Conservation (phyloP, 2,113 vertebrate species). For the Pica pica region DNA sequence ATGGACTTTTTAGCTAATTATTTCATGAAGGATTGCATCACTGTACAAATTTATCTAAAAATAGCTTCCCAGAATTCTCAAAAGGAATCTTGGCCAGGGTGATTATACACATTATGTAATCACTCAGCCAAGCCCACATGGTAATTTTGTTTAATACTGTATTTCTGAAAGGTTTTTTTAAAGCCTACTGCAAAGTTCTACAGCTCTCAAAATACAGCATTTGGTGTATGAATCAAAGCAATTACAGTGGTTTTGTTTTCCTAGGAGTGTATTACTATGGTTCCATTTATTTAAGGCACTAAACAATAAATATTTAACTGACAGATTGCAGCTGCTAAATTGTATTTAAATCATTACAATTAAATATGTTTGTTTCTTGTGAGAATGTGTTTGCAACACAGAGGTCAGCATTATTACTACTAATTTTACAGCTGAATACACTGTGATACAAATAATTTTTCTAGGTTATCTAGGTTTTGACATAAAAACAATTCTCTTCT, state of each 20-base stretch:
- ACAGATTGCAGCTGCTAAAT: neutral
- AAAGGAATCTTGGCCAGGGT: conserved; percentile 17
- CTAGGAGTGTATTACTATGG: neutral
- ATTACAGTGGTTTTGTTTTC: neutral
- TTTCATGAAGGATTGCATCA: conserved; percentile 63
- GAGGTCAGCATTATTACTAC: neutral
- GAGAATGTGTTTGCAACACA: neutral
- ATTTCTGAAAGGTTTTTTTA: neutral
- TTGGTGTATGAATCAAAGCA: neutral
- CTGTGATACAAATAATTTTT: neutral
- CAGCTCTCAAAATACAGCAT: neutral
- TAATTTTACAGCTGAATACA: neutral
- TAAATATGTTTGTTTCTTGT: neutral
- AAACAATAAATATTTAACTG: conserved; percentile 1
- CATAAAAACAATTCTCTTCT: neutral
- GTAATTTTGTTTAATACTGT: neutral
- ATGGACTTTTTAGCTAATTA: conserved; percentile 32
- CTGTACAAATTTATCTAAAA: conserved; percentile 22
- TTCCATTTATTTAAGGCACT: neutral
- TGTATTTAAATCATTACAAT: neutral
- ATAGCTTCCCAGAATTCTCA: conserved; percentile 40
- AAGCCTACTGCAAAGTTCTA: neutral
- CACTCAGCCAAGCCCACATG: neutral
- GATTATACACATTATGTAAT: conserved; percentile 21
- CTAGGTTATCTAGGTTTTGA: neutral